Base-by-base conservation (phyloP, 2,113 vertebrate genomes). In the Coptodon bakossiorum region DNA sequence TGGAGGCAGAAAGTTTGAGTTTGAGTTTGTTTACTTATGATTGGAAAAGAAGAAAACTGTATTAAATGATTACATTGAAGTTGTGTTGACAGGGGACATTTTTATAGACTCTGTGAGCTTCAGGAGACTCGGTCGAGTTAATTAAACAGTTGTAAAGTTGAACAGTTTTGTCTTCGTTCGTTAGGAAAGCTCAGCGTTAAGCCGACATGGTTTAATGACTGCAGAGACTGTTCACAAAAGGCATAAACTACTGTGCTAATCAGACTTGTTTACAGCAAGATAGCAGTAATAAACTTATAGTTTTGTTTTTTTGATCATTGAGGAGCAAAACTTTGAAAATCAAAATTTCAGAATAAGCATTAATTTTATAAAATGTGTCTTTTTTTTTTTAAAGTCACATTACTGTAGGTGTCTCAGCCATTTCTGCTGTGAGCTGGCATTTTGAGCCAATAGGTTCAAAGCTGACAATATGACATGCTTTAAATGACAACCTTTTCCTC, bases 311-410 rank as follows among this genome's bases (percentile, higher is more conserved):
- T 11, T 3, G 2, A 27, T 29, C 24, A 78, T 1, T 1, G 24
- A 31, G 6, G 3, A 76, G 6, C 4, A 50, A 76, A 50, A 76
- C 2, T 76, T 45, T 27, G n/a, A 73, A 73, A 73, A 73, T 73
- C 24, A 29, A 29, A 29, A 36, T 63, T 63, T 63, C 59, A 0
- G 31, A 63, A n/a, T 36, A 63, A 63, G 9, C 0, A 63, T 63
- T n/a, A 5, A 36, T 3, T 36, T 63, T 12, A 36, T 63, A 63
- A 63, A 63, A 63, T 63, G 5, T 34, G 0, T 34, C 2, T 24
- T 0, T 52, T 0, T 10, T 7, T 57, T 57, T 57, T 2, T 0
- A 1, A 9, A 24, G 63, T 24, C 0, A 0, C 36, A 40, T 71
- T 43, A 71, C 10, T 13, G 61, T 38, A 66, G 34, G 19, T n/a